Conservation (phyloP, 2,888 invertebrate genomes). For the Dynastes maya region DNA sequence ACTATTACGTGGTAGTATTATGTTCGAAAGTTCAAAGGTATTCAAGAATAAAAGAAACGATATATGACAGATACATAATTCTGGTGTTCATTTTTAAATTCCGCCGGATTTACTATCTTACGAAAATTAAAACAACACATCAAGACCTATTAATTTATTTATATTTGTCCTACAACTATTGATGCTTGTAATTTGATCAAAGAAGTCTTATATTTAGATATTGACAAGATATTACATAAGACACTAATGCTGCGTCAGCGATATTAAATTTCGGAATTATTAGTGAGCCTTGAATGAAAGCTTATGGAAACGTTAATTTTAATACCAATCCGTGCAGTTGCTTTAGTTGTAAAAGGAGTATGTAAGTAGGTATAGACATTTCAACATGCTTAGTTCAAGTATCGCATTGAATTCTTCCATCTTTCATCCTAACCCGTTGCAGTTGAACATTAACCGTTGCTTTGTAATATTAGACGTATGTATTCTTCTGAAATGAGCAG, state of each 20-base stretch:
- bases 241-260: background rate
- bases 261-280: background rate
- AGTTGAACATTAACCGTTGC: too few relatives aligned
- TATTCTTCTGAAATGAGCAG: too few relatives aligned
- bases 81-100: conserved; percentile 33
- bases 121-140: conserved; percentile 28
- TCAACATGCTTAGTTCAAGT: too few relatives aligned
- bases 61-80: conserved; percentile 44
- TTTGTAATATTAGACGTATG: too few relatives aligned
- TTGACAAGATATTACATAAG: background rate
- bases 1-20: background rate
- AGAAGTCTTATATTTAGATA: conserved; percentile 14
- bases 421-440: too few relatives aligned
- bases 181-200: background rate
- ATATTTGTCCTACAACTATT: background rate
- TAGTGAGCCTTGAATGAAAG: background rate
- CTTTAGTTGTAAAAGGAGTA: too few relatives aligned
- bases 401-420: too few relatives aligned
- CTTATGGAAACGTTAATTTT: too few relatives aligned
- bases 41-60: conserved; percentile 23
- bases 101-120: conserved; percentile 16
- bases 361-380: too few relatives aligned
- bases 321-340: too few relatives aligned
- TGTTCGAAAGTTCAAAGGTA: conserved; percentile 14
- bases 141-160: conserved; percentile 37